Percentiles rank a stretch among this genome's conserved stretches.
These are phyloP conservation scores for Euphydryas editha DNA, from an alignment of 2,888 invertebrate species.

Conservation along the genomic window DNA sequence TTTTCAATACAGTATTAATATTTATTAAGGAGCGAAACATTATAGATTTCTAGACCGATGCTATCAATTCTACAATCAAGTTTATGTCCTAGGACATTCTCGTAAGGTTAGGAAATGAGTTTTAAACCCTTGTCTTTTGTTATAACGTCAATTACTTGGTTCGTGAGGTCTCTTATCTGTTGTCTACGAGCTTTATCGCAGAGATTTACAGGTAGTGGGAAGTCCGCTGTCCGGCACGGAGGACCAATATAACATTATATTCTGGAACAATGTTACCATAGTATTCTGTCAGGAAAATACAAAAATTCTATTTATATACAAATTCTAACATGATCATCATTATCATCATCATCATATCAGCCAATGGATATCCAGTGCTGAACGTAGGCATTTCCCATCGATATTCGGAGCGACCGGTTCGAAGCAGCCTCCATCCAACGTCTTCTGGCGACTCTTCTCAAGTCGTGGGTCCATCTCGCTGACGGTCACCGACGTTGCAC, in stretches of 20 bases:
- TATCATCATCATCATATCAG: too few species aligned
- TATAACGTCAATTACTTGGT: conserved; percentile 77
- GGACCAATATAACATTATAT: conserved; percentile 55
- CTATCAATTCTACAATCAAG: conserved; percentile 55
- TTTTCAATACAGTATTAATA: background rate
- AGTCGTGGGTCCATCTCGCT: too few species aligned
- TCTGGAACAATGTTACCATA: too few species aligned
- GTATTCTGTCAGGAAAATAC: conserved; percentile 1
- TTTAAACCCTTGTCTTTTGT: conserved; percentile 61
- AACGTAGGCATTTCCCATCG: too few species aligned
- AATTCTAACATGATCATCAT: too few species aligned
- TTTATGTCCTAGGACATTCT: conserved; percentile 55
- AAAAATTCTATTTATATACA: background rate
- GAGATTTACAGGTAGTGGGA: conserved; percentile 72
- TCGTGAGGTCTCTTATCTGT: conserved; percentile 69
- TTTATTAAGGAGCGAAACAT: conserved; percentile 7
- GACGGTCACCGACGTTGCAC: too few species aligned
- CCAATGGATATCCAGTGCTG: too few species aligned
- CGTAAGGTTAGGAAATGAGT: conserved; percentile 53
- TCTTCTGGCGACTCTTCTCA: too few species aligned
- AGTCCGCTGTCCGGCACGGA: conserved; percentile 55
- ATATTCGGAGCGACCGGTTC: too few species aligned
- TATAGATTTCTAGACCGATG: conserved; percentile 21
- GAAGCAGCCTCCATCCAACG: too few species aligned
- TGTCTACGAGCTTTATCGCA: conserved; percentile 63